Evolutionary conservation across 2,888 invertebrate species (phyloP), one percentile per base, ranked within the genome.

Genomic region (Eupithecia centaureata): DNA sequence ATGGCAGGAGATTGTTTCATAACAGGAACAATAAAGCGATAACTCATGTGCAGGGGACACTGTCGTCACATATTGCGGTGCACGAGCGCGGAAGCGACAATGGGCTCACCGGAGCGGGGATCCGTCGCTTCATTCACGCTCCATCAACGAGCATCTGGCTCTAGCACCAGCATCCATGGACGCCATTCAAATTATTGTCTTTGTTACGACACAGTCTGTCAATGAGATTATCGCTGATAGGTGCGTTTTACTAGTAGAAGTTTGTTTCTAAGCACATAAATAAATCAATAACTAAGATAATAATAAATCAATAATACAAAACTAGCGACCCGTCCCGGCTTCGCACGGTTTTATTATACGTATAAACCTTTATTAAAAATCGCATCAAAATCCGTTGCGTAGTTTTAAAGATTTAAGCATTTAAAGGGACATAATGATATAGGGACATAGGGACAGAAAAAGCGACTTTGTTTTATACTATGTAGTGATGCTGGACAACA

Each of bases 41-140:
- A 70, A 70, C 52, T 70, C 70, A 66, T 66, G 63, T 63, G 70
- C 69, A 61, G 51, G 63, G 60, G 69, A 56, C 69, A 63, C 60
- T 66, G 65, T 69, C 63, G 65, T 66, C 65, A 69, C 68, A 65
- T 69, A 69, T 63, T 63, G 65, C 69, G 65, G 63, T 66, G 63
- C 65, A 63, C 64, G 71, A n/a, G 84, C 82, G 80, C 89, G 89
- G 89, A 89, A 91, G 86, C 81, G 80, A 91, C 90, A 91, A 89
- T 88, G 83, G 85, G 82, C 77, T 81, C 89, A 87, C 72, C 88
- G 84, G 86, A 83, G 88, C 91, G 83, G 74, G 85, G 86, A 85
- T 92, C 92, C 92, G 91, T 87, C 75, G 76, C 82, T 84, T 85
- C 79, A 86, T 88, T 89, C 88, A 89, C 88, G 90, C 84, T 86